Evolutionary conservation across 2,113 vertebrate genomes (phyloP).

Genomic region (Rhabdornis inornatus): DNA sequence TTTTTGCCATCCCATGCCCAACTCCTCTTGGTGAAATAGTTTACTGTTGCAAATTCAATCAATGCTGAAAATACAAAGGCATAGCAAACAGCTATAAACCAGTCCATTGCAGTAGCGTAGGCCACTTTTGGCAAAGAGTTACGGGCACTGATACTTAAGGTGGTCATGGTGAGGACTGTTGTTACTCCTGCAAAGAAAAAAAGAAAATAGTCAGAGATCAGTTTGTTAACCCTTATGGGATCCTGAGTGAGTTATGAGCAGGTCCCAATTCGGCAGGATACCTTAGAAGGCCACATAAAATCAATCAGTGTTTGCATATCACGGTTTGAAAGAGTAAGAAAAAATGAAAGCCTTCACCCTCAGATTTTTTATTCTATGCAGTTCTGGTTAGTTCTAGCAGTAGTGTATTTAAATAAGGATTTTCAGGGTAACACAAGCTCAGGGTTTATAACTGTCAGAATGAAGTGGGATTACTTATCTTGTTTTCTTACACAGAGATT

Average conservation of each 20-base stretch:
- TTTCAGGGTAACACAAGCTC: neutral
- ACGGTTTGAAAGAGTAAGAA: neutral
- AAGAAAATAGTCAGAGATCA: neutral
- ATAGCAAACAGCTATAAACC: constrained; percentile 98
- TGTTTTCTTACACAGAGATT: neutral
- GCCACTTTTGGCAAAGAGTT: constrained; percentile 98
- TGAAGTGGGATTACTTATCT: neutral
- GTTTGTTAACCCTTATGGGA: neutral
- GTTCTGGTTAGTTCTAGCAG: neutral
- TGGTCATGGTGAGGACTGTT: constrained; percentile 98
- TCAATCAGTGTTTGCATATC: neutral
- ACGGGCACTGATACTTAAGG: constrained; percentile 94
- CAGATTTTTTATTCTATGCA: neutral
- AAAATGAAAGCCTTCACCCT: neutral
- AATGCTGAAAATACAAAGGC: constrained; percentile 97
- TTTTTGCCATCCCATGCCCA: constrained; percentile 99
- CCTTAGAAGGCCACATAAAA: neutral
- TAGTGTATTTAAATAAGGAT: neutral
- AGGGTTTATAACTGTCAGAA: neutral
- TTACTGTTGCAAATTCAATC: constrained; percentile 97
- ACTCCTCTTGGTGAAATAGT: constrained; percentile 97
- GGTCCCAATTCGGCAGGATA: neutral
- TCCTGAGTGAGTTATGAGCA: neutral
- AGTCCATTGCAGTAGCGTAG: constrained; percentile 98
- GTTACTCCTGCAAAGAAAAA: constrained; percentile 83